Conservation (phyloP, 2,797 vertebrate genomes). For the Loris lydekkerianus region DNA sequence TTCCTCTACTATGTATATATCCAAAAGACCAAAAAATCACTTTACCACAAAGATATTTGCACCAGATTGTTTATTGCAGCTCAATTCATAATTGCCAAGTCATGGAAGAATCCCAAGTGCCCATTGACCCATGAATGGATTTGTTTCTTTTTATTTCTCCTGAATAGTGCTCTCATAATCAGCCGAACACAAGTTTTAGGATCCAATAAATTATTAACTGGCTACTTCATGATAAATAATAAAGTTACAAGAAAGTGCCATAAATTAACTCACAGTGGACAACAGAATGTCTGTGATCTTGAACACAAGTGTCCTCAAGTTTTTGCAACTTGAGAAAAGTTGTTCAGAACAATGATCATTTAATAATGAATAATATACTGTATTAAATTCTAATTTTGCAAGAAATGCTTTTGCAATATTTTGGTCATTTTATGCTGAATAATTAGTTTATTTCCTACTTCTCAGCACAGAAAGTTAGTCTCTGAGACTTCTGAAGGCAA, state of each 20-base stretch:
- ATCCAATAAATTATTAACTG: slow-evolving; percentile 66
- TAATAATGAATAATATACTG: slow-evolving; percentile 78
- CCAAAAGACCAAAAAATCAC: too few relatives aligned
- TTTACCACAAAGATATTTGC: too few relatives aligned
- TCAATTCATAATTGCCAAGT: too few relatives aligned
- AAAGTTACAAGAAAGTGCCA: slow-evolving; percentile 65
- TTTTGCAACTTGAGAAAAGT: slow-evolving; percentile 78
- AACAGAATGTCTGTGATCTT: slow-evolving; percentile 73
- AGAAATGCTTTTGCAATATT: slow-evolving; percentile 18
- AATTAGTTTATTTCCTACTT: slow-evolving; percentile 64
- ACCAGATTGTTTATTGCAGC: too few relatives aligned
- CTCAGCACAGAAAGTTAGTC: neutral
- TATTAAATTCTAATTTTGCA: slow-evolving; percentile 75
- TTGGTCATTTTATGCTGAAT: slow-evolving; percentile 42
- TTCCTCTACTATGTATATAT: too few relatives aligned
- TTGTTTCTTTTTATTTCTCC: slow-evolving; percentile 57
- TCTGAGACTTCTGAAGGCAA: slow-evolving; percentile 38
- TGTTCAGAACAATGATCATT: slow-evolving; percentile 81
- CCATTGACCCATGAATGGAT: neutral
- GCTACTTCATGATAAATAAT: slow-evolving; percentile 39
- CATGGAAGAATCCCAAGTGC: too few relatives aligned
- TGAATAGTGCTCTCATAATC: neutral
- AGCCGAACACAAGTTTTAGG: slow-evolving; percentile 56
- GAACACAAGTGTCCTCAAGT: slow-evolving; percentile 70
- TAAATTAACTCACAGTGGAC: slow-evolving; percentile 63